Percentiles rank a stretch among this genome's conserved stretches.
Conservation (phyloP, 2,888 invertebrate genomes). For the Cerceris rybyensis region DNA sequence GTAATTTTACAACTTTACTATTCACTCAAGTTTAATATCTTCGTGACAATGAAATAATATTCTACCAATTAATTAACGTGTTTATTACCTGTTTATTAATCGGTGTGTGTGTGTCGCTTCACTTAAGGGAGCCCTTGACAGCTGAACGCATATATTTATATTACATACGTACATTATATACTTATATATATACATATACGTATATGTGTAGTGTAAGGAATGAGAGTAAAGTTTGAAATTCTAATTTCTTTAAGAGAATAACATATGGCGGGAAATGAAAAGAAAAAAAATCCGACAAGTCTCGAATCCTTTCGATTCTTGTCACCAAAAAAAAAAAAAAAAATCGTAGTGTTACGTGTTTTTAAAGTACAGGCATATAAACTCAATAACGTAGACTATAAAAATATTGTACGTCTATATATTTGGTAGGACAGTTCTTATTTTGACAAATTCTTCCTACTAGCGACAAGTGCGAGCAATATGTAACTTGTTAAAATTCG, state of each 20-base stretch:
- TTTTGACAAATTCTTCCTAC: conserved; percentile 9
- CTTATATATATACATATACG: background rate
- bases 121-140: background rate
- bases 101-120: background rate
- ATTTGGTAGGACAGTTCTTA: background rate
- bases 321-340: conserved; percentile 48
- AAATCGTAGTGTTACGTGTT: conserved; percentile 26
- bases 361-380: conserved; percentile 25
- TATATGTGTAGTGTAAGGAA: background rate
- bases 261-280: conserved; percentile 6
- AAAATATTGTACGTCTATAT: conserved; percentile 4
- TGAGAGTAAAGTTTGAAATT: background rate
- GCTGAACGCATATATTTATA: conserved; percentile 1
- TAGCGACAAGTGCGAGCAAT: conserved; percentile 32
- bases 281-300: conserved; percentile 18
- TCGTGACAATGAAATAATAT: conserved; percentile 9
- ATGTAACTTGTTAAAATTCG: background rate
- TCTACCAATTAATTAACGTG: background rate
- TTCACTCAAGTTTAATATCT: background rate
- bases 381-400: conserved; percentile 12
- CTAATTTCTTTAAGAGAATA: conserved; percentile 1
- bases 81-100: background rate
- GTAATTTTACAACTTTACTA: background rate
- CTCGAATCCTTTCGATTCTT: conserved; percentile 4
- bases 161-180: background rate